Conservation (phyloP, 2,797 vertebrate genomes). For the Thripadectes ignobilis region DNA sequence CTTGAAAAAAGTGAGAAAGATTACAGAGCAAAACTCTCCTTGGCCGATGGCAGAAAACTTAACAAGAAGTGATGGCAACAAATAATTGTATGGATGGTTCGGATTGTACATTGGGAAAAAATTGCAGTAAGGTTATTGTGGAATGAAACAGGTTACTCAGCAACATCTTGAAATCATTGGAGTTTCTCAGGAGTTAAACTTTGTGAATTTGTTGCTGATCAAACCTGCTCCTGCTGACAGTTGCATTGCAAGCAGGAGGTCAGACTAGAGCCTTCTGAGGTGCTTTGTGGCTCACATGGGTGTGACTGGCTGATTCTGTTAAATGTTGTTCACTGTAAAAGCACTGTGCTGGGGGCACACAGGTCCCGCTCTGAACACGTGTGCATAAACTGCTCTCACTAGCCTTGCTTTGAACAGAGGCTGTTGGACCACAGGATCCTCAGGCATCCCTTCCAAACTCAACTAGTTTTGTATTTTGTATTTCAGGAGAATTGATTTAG, state of each 20-base stretch:
- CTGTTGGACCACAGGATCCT: not conserved
- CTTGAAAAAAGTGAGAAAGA: not conserved
- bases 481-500: not conserved
- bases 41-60: not conserved
- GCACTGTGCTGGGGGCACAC: accelerated
- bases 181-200: not conserved
- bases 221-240: not conserved
- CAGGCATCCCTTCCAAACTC: not conserved
- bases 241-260: not conserved
- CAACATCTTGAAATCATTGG: not conserved
- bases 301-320: not conserved
- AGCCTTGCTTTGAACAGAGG: not conserved
- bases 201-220: not conserved
- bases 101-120: not conserved
- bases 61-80: not conserved
- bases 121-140: not conserved
- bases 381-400: not conserved
- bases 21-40: not conserved
- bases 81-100: not conserved
- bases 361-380: accelerated
- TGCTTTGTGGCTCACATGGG: not conserved
- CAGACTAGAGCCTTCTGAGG: not conserved
- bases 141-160: not conserved
- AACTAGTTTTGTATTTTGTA: not conserved
- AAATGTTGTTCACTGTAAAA: not conserved